Evolutionary conservation across 2,888 invertebrate genomes (phyloP).

Genomic region (Malthinus flaveolus): DNA sequence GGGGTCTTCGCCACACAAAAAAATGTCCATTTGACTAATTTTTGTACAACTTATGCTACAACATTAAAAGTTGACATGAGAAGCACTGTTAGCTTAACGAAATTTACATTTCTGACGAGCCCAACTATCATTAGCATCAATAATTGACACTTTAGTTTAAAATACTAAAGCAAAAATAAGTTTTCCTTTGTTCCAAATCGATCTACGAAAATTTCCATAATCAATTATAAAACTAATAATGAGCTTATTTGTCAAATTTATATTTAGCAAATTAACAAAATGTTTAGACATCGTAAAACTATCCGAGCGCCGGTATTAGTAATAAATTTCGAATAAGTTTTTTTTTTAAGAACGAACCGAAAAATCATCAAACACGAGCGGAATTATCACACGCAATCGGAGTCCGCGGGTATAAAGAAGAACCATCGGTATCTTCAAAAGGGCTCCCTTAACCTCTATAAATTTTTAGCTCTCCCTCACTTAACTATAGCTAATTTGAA

Average conservation of each 20-base stretch:
- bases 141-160: no score
- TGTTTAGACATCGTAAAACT: conserved; percentile 13
- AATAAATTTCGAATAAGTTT: conserved; percentile 20
- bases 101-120: no score
- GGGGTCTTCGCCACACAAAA: no score
- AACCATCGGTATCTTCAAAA: conserved; percentile 41
- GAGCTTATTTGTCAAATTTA: conserved; percentile 15
- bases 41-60: no score
- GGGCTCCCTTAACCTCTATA: conserved; percentile 37
- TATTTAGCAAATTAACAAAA: conserved; percentile 3
- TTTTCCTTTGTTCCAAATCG: no score
- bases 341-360: conserved; percentile 6
- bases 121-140: no score
- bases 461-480: conserved; percentile 38
- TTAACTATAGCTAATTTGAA: conserved; percentile 45
- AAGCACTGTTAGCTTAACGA: no score
- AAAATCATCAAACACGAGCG: conserved; percentile 27
- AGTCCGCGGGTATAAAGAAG: conserved; percentile 25
- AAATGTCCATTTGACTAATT: no score
- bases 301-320: conserved; percentile 19
- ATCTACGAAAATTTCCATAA: neutral
- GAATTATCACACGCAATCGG: conserved; percentile 37
- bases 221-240: conserved; percentile 5
- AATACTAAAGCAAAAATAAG: no score
- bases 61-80: no score